Conservation (phyloP, 1,140 invertebrate species). For the Dendroctonus ponderosae region DNA sequence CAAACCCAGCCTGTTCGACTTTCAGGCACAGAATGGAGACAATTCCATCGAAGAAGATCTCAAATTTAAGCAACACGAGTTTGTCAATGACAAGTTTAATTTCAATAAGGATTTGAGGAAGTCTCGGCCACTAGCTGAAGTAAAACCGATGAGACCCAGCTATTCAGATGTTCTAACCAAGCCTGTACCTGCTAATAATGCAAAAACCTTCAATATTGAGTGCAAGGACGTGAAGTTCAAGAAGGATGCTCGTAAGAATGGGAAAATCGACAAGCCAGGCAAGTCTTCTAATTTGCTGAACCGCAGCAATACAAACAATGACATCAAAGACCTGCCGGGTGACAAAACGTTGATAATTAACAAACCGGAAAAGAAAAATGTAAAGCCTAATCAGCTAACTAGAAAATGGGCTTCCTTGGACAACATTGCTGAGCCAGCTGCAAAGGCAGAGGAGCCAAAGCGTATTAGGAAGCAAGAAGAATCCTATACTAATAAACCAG, state of each 20-base stretch:
- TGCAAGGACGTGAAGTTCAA: slow-evolving; percentile 50
- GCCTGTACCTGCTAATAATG: slow-evolving; percentile 50
- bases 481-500: slow-evolving; percentile 46
- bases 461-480: slow-evolving; percentile 55
- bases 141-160: slow-evolving; percentile 79
- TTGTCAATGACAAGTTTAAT: slow-evolving; percentile 43
- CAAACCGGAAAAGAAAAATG: slow-evolving; percentile 38
- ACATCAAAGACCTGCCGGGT: slow-evolving; percentile 43
- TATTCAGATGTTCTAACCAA: slow-evolving; percentile 81
- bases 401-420: slow-evolving; percentile 60
- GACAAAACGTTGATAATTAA: slow-evolving; percentile 40
- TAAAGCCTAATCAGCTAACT: slow-evolving; percentile 52
- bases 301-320: slow-evolving; percentile 45
- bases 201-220: slow-evolving; percentile 53
- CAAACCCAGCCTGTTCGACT: slow-evolving; percentile 41
- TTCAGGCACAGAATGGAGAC: slow-evolving; percentile 33
- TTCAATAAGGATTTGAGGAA: slow-evolving; percentile 58
- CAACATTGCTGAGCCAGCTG: slow-evolving; percentile 53
- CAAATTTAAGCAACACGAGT: slow-evolving; percentile 26
- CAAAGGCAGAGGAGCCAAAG: slow-evolving; percentile 42
- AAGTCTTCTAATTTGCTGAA: slow-evolving; percentile 50
- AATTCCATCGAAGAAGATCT: slow-evolving; percentile 27
- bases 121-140: slow-evolving; percentile 75
- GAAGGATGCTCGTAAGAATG: slow-evolving; percentile 49
- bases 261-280: slow-evolving; percentile 52